Conservation (phyloP, 2,113 vertebrate species). For the Engystomops pustulosus region DNA sequence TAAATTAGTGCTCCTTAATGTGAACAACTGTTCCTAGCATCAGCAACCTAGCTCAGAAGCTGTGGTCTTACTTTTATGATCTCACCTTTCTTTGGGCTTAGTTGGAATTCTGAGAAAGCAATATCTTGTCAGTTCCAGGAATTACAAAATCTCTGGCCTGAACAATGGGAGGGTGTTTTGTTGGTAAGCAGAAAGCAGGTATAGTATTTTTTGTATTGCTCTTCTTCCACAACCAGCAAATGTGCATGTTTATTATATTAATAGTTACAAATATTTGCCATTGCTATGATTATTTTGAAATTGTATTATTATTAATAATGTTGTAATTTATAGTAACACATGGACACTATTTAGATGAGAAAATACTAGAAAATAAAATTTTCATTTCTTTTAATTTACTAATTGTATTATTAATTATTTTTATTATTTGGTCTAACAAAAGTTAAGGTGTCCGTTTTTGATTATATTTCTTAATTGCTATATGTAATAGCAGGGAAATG, state of each 20-base stretch:
- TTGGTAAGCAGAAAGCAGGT: conserved; percentile 23
- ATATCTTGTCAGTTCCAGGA: conserved; percentile 27
- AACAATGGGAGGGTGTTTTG: conserved; percentile 2
- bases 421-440: not conserved
- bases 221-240: not conserved
- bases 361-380: too few relatives aligned
- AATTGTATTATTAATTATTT: not conserved
- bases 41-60: conserved; percentile 71
- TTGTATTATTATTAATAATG: too few relatives aligned
- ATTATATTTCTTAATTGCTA: too few relatives aligned
- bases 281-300: too few relatives aligned
- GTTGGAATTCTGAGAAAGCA: conserved; percentile 37
- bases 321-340: too few relatives aligned
- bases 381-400: too few relatives aligned
- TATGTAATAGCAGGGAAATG: too few relatives aligned
- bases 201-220: not conserved
- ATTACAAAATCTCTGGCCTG: conserved; percentile 38
- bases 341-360: too few relatives aligned
- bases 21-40: conserved; percentile 71
- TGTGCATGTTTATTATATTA: too few relatives aligned
- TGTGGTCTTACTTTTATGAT: conserved; percentile 60
- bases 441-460: too few relatives aligned
- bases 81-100: conserved; percentile 58
- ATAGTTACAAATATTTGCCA: too few relatives aligned
- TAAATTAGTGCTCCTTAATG: conserved; percentile 72